Evolutionary conservation across 2,888 invertebrate species (phyloP).

Genomic region (Meteorus cinctellus): DNA sequence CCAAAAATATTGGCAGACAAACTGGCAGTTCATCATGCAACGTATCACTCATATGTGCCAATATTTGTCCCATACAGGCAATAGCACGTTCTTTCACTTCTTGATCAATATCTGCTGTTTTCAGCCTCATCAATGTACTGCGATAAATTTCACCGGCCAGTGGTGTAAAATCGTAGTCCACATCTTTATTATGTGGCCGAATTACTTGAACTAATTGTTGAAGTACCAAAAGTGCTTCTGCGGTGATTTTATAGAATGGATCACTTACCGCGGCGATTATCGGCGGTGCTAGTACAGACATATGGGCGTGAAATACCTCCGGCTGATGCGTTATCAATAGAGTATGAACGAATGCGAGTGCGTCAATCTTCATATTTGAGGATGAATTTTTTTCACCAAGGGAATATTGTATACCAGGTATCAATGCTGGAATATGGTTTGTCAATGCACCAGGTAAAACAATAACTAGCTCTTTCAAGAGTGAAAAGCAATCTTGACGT

Average conservation of each 20-base stretch:
- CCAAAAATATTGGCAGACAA: conserved; percentile 95
- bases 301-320: conserved; percentile 86
- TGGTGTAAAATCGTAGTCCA: conserved; percentile 83
- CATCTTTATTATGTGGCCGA: conserved; percentile 80
- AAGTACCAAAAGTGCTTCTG: conserved; percentile 93
- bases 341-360: conserved; percentile 92
- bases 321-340: conserved; percentile 86
- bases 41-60: conserved; percentile 93
- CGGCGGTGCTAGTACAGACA: conserved; percentile 85
- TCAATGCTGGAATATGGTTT: conserved; percentile 86
- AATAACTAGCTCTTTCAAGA: conserved; percentile 91
- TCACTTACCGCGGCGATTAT: conserved; percentile 94
- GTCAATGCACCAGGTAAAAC: conserved; percentile 93
- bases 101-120: conserved; percentile 98
- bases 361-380: conserved; percentile 98
- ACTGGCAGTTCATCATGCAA: conserved; percentile 85
- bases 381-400: conserved; percentile 94
- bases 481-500: conserved; percentile 92
- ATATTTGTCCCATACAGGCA: conserved; percentile 95
- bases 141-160: conserved; percentile 87
- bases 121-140: conserved; percentile 88
- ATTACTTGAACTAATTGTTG: conserved; percentile 96
- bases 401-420: conserved; percentile 92
- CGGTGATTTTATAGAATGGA: conserved; percentile 98
- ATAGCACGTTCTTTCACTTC: conserved; percentile 99